These are phyloP conservation scores for Microtus pennsylvanicus DNA, from an alignment of 2,113 vertebrate species.

Conservation along the genomic window DNA sequence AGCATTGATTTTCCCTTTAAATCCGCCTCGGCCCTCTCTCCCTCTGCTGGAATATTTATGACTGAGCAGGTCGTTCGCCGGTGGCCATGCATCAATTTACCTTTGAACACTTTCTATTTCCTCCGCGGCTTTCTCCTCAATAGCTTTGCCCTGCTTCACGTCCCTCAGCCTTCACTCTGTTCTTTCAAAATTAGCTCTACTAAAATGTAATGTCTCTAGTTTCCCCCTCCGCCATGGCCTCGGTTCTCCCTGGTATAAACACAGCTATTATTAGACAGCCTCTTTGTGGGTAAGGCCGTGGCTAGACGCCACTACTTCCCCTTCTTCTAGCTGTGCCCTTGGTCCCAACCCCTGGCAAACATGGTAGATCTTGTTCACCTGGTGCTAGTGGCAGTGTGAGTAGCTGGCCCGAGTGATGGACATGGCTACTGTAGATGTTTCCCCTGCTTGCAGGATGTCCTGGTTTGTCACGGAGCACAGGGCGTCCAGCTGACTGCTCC, in stretches of 20 bases:
- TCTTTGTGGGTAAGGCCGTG: conserved; percentile 10
- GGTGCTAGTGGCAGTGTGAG: background rate
- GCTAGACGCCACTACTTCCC: background rate
- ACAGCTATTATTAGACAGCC: conserved; percentile 75
- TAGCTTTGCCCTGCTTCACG: conserved; percentile 79
- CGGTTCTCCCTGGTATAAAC: conserved; percentile 74
- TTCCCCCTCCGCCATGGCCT: conserved; percentile 76
- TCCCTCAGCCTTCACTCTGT: conserved; percentile 74
- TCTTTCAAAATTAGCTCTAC: conserved; percentile 82
- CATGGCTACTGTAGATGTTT: background rate
- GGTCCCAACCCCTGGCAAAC: conserved; percentile 47
- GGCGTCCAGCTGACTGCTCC: background rate
- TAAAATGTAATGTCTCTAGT: conserved; percentile 77
- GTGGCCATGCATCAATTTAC: conserved; percentile 70
- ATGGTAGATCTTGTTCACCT: background rate
- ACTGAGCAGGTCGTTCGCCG: conserved; percentile 49
- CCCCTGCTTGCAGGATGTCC: background rate
- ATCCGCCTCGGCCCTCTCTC: conserved; percentile 20
- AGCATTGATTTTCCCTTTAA: conserved; percentile 40
- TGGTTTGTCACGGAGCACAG: background rate
- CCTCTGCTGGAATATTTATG: conserved; percentile 73
- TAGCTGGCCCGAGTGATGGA: background rate
- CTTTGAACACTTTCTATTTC: conserved; percentile 77
- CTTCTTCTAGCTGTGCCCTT: conserved; percentile 43
- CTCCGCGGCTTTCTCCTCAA: conserved; percentile 75